Percentiles rank a stretch among this genome's conserved stretches.
These are phyloP conservation scores for Cervus canadensis DNA, from an alignment of 2,113 vertebrate species.

Conservation along the genomic window DNA sequence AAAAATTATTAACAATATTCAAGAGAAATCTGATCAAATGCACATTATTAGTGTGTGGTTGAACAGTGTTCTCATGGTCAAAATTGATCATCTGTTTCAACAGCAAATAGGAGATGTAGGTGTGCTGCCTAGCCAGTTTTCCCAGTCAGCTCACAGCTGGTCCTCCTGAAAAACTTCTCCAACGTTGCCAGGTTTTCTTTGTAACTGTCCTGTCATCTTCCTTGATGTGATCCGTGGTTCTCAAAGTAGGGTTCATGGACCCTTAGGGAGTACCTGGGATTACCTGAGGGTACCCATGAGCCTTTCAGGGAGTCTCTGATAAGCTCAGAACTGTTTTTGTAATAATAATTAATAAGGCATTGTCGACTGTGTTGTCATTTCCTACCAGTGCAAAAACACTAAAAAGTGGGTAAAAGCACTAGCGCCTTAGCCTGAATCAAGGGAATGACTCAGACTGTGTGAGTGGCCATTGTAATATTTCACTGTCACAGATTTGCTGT, in stretches of 20 bases:
- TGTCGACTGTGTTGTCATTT: neutral
- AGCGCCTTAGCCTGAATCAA: neutral
- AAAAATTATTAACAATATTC: neutral
- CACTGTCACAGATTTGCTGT: neutral
- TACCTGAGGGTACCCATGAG: neutral
- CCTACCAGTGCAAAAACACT: neutral
- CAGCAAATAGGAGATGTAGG: neutral
- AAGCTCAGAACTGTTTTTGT: neutral
- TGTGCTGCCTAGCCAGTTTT: neutral
- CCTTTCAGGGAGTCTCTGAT: neutral
- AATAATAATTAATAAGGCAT: neutral
- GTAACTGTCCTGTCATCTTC: neutral
- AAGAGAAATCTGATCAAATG: neutral
- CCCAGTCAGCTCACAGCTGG: neutral
- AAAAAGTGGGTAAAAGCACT: neutral
- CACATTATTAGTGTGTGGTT: neutral
- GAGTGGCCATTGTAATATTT: neutral
- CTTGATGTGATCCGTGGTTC: neutral
- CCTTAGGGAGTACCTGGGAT: neutral
- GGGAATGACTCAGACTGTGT: neutral
- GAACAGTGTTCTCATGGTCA: neutral
- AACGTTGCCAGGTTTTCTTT: neutral
- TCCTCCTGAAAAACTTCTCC: neutral
- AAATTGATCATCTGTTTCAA: neutral
- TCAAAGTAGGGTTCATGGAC: neutral